phyloP scores from a whole-genome alignment of 2,888 invertebrate genomes.

The Clunio marinus region DNA sequence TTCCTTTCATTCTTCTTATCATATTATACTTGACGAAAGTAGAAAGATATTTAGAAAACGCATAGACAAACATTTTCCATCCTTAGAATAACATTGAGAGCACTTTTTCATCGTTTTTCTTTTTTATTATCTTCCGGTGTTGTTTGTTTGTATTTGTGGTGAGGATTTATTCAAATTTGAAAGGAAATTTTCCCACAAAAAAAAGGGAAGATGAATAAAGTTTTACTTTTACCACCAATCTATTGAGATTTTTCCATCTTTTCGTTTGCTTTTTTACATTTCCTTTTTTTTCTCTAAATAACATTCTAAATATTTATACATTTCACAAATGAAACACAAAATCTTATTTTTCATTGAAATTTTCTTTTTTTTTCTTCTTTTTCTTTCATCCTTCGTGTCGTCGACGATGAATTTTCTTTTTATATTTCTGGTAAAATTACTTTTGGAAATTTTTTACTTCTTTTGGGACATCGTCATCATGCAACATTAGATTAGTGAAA shows the following conservation, averaged over 20 bases:
- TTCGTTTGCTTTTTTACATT: neutral
- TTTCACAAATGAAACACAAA: neutral
- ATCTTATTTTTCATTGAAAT: constrained; percentile 21
- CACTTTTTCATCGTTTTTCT: constrained; percentile 12
- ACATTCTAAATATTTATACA: too few species aligned
- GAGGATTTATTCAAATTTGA: neutral
- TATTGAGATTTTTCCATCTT: too few species aligned
- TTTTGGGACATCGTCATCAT: neutral
- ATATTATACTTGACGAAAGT: too few species aligned
- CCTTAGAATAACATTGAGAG: too few species aligned
- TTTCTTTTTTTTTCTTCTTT: neutral
- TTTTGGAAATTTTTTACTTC: neutral
- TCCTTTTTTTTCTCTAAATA: too few species aligned
- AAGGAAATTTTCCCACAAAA: constrained; percentile 11
- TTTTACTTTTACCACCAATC: neutral
- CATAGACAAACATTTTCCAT: too few species aligned
- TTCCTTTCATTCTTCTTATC: too few species aligned
- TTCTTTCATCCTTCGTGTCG: neutral
- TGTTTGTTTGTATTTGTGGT: too few species aligned
- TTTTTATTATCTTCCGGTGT: too few species aligned
- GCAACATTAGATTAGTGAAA: constrained; percentile 62
- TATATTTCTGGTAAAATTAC: too few species aligned
- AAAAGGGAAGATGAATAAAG: neutral
- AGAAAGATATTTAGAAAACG: too few species aligned
- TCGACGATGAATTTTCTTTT: neutral